A percentile compares a stretch with the other conserved stretches of the same genome.
These are phyloP conservation scores for Eupristina koningsbergeri DNA, from an alignment of 1,140 invertebrate genomes.

Conservation along the genomic window DNA sequence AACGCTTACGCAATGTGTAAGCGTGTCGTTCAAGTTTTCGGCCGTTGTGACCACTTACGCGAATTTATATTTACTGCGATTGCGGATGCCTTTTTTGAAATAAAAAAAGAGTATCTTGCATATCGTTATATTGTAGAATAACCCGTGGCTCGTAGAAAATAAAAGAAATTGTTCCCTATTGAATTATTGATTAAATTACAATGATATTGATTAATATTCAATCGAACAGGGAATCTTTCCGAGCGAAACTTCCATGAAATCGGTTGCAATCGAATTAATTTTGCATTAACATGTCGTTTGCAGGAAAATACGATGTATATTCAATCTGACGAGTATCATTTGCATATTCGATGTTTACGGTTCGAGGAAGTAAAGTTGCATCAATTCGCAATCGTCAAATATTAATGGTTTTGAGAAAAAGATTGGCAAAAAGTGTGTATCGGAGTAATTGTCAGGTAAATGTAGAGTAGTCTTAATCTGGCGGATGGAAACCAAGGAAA, in stretches of 20 bases:
- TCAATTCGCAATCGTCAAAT: too few relatives aligned
- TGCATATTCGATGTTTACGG: not conserved
- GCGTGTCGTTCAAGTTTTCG: not conserved
- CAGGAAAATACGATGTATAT: not conserved
- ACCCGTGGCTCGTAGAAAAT: not conserved
- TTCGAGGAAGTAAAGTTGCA: too few relatives aligned
- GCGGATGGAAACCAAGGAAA: too few relatives aligned
- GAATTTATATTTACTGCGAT: not conserved
- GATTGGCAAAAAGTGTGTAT: too few relatives aligned
- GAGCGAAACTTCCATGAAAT: not conserved
- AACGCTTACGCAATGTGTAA: constrained; percentile 1
- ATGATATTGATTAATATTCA: too few relatives aligned
- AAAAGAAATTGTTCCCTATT: not conserved
- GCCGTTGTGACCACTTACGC: not conserved
- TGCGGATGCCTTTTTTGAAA: not conserved
- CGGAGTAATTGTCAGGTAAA: too few relatives aligned
- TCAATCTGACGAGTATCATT: not conserved
- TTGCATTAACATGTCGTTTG: not conserved
- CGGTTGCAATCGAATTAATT: not conserved
- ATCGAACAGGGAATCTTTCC: too few relatives aligned
- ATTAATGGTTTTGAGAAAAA: too few relatives aligned
- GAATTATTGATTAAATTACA: too few relatives aligned
- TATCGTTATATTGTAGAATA: not conserved
- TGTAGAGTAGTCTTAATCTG: too few relatives aligned
- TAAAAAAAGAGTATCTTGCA: not conserved